Base-by-base conservation (phyloP, 2,113 vertebrate genomes). In the Balaeniceps rex region DNA sequence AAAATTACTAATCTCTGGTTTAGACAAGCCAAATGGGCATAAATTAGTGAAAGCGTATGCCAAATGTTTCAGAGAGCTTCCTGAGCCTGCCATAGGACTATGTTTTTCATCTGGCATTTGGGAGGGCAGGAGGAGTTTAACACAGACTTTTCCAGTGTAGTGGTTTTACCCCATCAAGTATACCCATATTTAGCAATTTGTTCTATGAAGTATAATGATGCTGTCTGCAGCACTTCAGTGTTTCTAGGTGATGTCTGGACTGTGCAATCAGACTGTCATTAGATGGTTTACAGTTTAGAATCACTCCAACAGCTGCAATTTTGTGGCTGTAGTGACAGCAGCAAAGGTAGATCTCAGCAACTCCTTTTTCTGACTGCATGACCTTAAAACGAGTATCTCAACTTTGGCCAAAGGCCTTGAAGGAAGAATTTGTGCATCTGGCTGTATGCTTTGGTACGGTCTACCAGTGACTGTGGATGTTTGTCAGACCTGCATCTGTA, bases 221-320 rank as follows among this genome's bases (percentile, higher is more conserved):
- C 26, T 68, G 10, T 89, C 44, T 82, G 74, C 61, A 49, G 44
- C 44, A 76, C 57, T 93, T 84, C 31, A 79, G 24, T n/a, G 22
- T 51, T 90, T 77, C 66, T 88, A 42, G 66, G 29, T 74, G 79
- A 31, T 88, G 55, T 81, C 77, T 88, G 71, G 90, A 26, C 60
- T 95, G 76, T 40, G 60, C 79, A 95, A 83, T 96, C 88, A 88
- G 83, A 36, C 21, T 68, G 34, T 92, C 51, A 92, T 84, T 84
- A 60, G 47, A 9, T 87, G 38, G 33, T 87, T 92, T 92, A 57
- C 54, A 44, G 64, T 58, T 92, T 54, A 86, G 66, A 83, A 92
- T 81, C 2, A 2, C 46, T 74, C 69, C 80, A 71, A 65, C 63
- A 92, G 87, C 68, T 88, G 58, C 74, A 58, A 28, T 93, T 87